A percentile compares a stretch with the other conserved stretches of the same genome.
These are phyloP conservation scores for Olivierus martensii DNA, from an alignment of 1,140 invertebrate genomes.

Conservation along the genomic window DNA sequence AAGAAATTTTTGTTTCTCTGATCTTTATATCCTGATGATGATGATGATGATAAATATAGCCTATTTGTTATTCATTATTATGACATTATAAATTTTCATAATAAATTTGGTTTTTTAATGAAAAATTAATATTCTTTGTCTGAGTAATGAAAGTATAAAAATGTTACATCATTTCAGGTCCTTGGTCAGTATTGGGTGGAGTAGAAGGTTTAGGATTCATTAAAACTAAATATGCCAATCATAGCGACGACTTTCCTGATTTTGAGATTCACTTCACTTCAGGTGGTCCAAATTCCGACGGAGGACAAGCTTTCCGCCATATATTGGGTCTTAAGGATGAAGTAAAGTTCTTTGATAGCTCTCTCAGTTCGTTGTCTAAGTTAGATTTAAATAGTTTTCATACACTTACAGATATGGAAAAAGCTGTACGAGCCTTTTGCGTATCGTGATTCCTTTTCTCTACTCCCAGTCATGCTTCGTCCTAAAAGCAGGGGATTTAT, in stretches of 20 bases:
- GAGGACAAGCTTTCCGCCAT: slow-evolving; percentile 17
- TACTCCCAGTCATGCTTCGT: slow-evolving; percentile 68
- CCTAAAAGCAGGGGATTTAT: slow-evolving; percentile 57
- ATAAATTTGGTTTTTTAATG: too few relatives aligned
- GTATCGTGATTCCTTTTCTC: slow-evolving; percentile 57
- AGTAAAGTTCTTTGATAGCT: slow-evolving; percentile 1
- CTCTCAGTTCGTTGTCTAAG: neutral
- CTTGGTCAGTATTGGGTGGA: slow-evolving; percentile 25
- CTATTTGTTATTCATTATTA: too few relatives aligned
- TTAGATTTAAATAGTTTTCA: neutral
- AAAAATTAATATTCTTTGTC: too few relatives aligned
- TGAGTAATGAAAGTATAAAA: too few relatives aligned
- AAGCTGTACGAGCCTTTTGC: slow-evolving; percentile 23
- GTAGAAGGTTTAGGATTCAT: slow-evolving; percentile 64
- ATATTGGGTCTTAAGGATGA: slow-evolving; percentile 17
- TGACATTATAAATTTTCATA: too few relatives aligned
- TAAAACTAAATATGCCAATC: slow-evolving; percentile 63
- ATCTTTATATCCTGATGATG: too few relatives aligned
- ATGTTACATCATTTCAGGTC: slow-evolving; percentile 11
- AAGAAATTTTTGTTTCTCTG: too few relatives aligned
- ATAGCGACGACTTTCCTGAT: slow-evolving; percentile 52
- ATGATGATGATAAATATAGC: too few relatives aligned
- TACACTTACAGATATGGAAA: slow-evolving; percentile 16
- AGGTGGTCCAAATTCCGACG: slow-evolving; percentile 15
- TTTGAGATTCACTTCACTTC: slow-evolving; percentile 54